Evolutionary conservation across 2,113 vertebrate genomes (phyloP).

Genomic region (Tragulus kanchil): DNA sequence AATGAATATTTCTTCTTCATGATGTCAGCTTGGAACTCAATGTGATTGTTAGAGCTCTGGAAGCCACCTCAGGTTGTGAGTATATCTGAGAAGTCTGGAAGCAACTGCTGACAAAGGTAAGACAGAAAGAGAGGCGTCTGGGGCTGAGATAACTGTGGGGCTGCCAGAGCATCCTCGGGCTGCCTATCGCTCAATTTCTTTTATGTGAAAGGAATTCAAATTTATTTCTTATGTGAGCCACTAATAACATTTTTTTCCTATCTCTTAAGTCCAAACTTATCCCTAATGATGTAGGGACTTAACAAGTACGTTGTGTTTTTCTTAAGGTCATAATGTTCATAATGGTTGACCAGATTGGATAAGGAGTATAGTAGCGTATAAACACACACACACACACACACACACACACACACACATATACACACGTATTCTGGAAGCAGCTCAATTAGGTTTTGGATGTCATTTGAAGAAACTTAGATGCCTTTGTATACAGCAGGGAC

Average conservation of each 20-base stretch:
- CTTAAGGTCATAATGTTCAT: background rate
- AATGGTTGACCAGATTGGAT: background rate
- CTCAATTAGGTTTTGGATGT: background rate
- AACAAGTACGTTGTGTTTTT: background rate
- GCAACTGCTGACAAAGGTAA: background rate
- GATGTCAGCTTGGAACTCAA: background rate
- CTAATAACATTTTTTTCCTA: background rate
- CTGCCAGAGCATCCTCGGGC: background rate
- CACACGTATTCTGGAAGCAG: background rate
- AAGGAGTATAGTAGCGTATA: background rate
- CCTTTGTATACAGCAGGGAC: background rate
- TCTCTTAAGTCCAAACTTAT: background rate
- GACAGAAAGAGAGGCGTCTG: background rate
- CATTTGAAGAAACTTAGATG: background rate
- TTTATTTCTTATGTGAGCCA: background rate
- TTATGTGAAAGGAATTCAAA: conserved; percentile 11
- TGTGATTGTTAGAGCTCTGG: background rate
- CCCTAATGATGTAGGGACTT: background rate
- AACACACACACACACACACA: background rate
- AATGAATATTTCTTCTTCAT: background rate
- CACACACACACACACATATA: background rate
- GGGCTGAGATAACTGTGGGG: background rate
- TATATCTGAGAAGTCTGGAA: background rate
- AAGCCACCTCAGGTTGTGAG: background rate
- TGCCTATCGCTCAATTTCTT: background rate